Base-by-base conservation (phyloP, 2,888 invertebrate species). In the Barypeithes pellucidus region DNA sequence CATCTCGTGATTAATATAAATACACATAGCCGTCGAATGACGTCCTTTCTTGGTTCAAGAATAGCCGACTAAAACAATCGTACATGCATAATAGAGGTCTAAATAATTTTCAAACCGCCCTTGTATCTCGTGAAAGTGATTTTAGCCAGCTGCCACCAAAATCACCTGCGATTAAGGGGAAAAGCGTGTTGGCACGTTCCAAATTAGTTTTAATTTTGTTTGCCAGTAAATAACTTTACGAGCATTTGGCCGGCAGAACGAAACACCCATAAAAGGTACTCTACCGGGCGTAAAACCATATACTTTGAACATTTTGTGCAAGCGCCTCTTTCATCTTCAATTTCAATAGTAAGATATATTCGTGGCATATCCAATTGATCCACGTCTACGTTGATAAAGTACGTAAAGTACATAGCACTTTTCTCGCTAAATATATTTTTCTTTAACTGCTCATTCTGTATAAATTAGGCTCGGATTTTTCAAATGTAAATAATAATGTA, bases 161-260 rank as follows among this genome's bases (percentile, higher is more conserved):
- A 66, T 66, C 66, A 66, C 66, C 66, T 66, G 66, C 57, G 16
- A 24, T 66, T 66, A 66, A 66, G 39, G 43, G 66, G 54, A 57
- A 36, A 18, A 18, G 20, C 66, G 29, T 57, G 57, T 33, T 57
- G 66, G 43, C 54, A 41, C 66, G 66, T 57, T 43, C 33, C 14
- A 66, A 66, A 66, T 66, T 66, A 66, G 39, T 66, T 66, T 66
- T 66, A 66, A 57, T 66, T 66, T 66, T 57, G 66, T 43, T 57
- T 41, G 20, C 43, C 41, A 43, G 57, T 66, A 66, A 66, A 66
- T 66, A 66, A 54, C 33, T 33, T 54, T 54, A 33, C 61, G 43
- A 29, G 57, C 57, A 12, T 18, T 20, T 7, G 9, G 47, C 43
- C 43, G 14, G 47, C 47, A 20, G 20, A 47, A 47, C 20, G 18